Percentiles rank a stretch among this genome's conserved stretches.
These are phyloP conservation scores for Coregonus ussuriensis DNA, from an alignment of 2,797 vertebrate species.

Conservation along the genomic window DNA sequence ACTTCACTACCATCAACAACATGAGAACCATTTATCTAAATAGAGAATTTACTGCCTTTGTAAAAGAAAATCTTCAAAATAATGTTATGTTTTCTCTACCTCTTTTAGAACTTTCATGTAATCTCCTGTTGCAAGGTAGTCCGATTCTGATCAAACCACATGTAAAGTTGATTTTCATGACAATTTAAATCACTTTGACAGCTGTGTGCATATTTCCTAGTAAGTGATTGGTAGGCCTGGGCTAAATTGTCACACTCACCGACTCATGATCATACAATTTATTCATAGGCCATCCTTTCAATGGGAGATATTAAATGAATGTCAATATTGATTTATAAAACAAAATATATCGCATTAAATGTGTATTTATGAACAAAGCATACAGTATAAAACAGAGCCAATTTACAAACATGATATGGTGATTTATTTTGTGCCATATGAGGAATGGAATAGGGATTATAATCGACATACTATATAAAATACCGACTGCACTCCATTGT, in stretches of 20 bases:
- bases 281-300: background rate
- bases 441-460: background rate
- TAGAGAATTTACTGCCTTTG: background rate
- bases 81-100: background rate
- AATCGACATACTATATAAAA: background rate
- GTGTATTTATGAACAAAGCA: slow-evolving; percentile 1
- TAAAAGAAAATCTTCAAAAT: background rate
- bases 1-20: background rate
- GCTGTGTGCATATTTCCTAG: background rate
- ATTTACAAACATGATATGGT: slow-evolving; percentile 11
- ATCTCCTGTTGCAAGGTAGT: background rate
- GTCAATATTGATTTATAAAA: slow-evolving; percentile 2
- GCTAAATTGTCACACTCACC: background rate
- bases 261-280: background rate
- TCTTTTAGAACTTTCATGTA: background rate
- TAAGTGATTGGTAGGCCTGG: background rate
- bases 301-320: background rate
- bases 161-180: background rate
- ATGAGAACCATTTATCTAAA: background rate
- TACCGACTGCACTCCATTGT: slow-evolving; percentile 14
- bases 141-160: background rate
- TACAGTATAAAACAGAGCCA: slow-evolving; percentile 14
- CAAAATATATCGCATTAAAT: slow-evolving; percentile 3
- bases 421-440: background rate
- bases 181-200: background rate